Conservation (phyloP, 2,113 vertebrate genomes). For the Carassius carassius region DNA sequence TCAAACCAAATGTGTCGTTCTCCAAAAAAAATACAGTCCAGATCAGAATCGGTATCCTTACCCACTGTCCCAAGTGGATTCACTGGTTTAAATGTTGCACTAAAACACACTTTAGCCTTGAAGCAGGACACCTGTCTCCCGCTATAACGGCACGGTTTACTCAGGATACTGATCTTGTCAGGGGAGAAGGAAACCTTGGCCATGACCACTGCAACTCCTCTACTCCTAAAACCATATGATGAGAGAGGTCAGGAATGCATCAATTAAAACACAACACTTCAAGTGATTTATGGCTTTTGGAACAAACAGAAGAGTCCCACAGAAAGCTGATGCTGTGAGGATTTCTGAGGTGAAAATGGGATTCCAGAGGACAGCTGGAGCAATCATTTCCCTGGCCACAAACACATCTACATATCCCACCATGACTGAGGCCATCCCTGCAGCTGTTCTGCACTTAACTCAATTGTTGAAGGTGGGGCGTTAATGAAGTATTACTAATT, state of each 20-base stretch:
- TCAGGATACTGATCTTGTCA: constrained; percentile 80
- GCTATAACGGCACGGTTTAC: constrained; percentile 75
- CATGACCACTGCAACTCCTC: constrained; percentile 78
- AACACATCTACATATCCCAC: constrained; percentile 31
- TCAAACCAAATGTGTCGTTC: not conserved
- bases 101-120: constrained; percentile 76
- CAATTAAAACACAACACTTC: constrained; percentile 21
- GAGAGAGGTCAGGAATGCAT: constrained; percentile 21
- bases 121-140: constrained; percentile 65
- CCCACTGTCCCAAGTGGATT: constrained; percentile 72
- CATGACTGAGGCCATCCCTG: constrained; percentile 17
- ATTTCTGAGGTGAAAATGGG: constrained; percentile 26
- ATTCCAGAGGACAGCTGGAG: constrained; percentile 28
- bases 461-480: constrained; percentile 4
- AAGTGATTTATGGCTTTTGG: constrained; percentile 31
- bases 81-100: constrained; percentile 76
- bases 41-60: constrained; percentile 60
- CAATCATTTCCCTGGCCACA: constrained; percentile 22
- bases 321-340: constrained; percentile 24
- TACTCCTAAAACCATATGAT: constrained; percentile 76
- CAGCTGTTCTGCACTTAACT: constrained; percentile 32
- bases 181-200: constrained; percentile 77
- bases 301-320: constrained; percentile 39
- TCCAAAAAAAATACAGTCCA: not conserved
- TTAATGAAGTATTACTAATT: constrained; percentile 22